Percentiles rank a stretch among this genome's conserved stretches.
These are phyloP conservation scores for Cottoperca gobio DNA, from an alignment of 2,797 vertebrate genomes.

Conservation along the genomic window DNA sequence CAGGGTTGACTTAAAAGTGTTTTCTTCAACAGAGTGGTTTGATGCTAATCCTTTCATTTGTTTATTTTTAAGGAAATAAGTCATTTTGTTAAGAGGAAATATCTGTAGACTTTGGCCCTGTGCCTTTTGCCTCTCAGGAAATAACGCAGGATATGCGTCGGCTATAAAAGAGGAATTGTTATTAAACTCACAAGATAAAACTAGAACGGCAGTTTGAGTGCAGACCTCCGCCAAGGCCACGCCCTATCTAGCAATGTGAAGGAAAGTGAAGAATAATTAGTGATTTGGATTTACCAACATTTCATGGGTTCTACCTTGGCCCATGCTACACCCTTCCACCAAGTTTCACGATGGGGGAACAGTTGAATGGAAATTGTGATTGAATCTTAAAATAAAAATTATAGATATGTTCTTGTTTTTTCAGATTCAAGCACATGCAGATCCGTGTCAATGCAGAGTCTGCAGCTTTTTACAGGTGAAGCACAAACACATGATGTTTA, in stretches of 20 bases:
- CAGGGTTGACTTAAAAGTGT: neutral
- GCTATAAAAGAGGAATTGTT: constrained; percentile 6
- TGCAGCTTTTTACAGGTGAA: constrained; percentile 95
- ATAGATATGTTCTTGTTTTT: constrained; percentile 18
- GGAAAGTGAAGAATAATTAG: too few relatives aligned
- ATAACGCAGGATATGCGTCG: constrained; percentile 51
- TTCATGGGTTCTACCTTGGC: too few relatives aligned
- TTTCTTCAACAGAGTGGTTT: neutral
- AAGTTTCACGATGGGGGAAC: neutral
- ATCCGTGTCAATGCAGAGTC: constrained; percentile 96
- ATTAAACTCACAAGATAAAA: neutral
- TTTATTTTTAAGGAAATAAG: constrained; percentile 9
- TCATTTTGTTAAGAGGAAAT: constrained; percentile 56
- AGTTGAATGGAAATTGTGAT: neutral
- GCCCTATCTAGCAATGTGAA: too few relatives aligned
- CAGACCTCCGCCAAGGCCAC: too few relatives aligned
- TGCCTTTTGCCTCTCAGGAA: constrained; percentile 32
- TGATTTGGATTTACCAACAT: too few relatives aligned
- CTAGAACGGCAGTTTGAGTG: too few relatives aligned
- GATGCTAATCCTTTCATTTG: neutral
- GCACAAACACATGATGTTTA: neutral
- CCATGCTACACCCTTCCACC: too few relatives aligned
- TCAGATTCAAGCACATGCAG: constrained; percentile 98
- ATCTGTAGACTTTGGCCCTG: constrained; percentile 31
- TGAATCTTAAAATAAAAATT: too few relatives aligned